phyloP scores from a whole-genome alignment of 2,113 vertebrate genomes.

The Pseudonaja textilis region DNA sequence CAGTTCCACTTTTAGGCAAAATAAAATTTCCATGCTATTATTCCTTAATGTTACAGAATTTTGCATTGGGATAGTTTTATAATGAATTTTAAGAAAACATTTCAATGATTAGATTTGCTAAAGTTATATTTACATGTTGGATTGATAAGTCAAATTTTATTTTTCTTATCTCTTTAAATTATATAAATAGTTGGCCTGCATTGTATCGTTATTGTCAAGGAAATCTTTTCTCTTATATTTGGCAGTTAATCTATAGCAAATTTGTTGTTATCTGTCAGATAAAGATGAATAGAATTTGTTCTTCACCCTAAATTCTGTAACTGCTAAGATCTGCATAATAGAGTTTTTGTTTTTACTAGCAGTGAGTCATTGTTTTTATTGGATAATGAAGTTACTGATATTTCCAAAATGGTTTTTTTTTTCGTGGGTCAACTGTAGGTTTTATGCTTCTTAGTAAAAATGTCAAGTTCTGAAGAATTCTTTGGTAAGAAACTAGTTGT shows the following conservation, averaged over 20 bases:
- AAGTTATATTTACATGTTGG: neutral
- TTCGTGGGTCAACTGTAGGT: constrained; percentile 44
- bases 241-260: constrained; percentile 18
- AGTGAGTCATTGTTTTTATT: constrained; percentile 48
- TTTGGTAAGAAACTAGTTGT: constrained; percentile 38
- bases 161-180: constrained; percentile 1
- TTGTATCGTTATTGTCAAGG: neutral
- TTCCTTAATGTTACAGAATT: neutral
- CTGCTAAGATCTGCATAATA: constrained; percentile 30
- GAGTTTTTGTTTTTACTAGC: constrained; percentile 31
- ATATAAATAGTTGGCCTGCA: neutral
- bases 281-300: constrained; percentile 13
- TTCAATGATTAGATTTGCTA: neutral
- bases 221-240: constrained; percentile 14
- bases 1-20: neutral
- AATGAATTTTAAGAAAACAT: neutral
- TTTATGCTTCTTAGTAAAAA: constrained; percentile 40
- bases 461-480: constrained; percentile 47
- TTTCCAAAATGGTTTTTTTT: constrained; percentile 32
- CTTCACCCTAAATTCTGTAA: neutral
- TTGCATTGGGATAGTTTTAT: neutral
- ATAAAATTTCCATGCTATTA: neutral
- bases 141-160: neutral
- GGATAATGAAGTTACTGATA: constrained; percentile 51
- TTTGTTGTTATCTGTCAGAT: constrained; percentile 24